Evolutionary conservation across 30 jellyfish, hydroid and myxozoan species (phyloP).

Genomic region (Chrysaora quinquecirrha): DNA sequence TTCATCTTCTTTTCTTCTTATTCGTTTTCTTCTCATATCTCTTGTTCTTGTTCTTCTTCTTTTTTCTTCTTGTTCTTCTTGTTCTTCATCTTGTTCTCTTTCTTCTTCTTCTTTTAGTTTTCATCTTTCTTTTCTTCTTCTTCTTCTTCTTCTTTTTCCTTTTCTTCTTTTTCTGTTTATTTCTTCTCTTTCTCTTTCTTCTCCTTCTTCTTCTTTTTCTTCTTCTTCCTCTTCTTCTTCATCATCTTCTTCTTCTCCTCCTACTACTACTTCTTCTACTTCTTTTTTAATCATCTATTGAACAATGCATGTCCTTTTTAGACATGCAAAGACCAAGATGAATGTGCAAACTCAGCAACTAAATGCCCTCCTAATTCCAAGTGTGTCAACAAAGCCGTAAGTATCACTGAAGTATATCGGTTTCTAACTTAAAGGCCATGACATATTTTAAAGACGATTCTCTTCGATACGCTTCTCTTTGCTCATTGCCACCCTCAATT

Average conservation of each 20-base stretch:
- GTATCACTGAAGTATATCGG: background rate
- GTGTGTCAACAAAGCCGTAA: constrained; percentile 48
- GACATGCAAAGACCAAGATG: constrained; percentile 64
- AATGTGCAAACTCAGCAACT: constrained; percentile 37
- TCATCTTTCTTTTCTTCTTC: background rate
- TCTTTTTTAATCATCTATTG: too few relatives aligned
- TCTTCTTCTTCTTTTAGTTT: background rate
- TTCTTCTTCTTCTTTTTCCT: background rate
- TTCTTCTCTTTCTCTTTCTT: background rate
- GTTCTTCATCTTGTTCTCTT: background rate
- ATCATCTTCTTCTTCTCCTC: too few relatives aligned
- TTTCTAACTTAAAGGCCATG: too few relatives aligned
- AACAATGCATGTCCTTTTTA: background rate
- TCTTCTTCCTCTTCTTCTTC: background rate
- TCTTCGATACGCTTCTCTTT: too few relatives aligned
- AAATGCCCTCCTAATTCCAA: constrained; percentile 48
- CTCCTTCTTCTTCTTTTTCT: background rate
- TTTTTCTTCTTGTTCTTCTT: background rate
- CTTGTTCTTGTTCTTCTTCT: background rate
- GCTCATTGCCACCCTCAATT: too few relatives aligned
- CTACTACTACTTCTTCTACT: too few relatives aligned
- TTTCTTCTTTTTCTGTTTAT: too few relatives aligned
- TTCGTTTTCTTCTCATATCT: too few relatives aligned
- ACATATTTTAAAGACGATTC: too few relatives aligned
- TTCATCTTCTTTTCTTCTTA: too few relatives aligned